Percentiles rank a stretch among this genome's conserved stretches.
Conservation (phyloP, 1,140 invertebrate species). For the Pogonognathellus flavescens region DNA sequence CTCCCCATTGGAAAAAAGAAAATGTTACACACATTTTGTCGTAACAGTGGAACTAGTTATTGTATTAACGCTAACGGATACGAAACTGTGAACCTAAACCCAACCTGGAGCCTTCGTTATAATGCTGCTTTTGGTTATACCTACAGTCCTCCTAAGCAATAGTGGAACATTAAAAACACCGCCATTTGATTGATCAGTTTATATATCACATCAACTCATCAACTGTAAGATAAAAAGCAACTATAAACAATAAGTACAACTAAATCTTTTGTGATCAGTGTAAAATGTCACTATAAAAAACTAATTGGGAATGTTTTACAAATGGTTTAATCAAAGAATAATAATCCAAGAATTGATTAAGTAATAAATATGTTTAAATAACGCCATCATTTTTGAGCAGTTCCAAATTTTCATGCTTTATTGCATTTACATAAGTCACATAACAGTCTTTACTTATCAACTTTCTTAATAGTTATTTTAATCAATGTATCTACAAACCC, state of each 20-base stretch:
- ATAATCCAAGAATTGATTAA: no score
- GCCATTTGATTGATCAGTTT: background rate
- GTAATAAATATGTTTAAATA: no score
- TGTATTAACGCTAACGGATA: slow-evolving; percentile 64
- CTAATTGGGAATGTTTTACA: no score
- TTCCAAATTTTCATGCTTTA: no score
- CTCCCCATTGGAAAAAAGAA: slow-evolving; percentile 28
- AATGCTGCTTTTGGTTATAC: slow-evolving; percentile 65
- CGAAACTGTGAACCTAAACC: slow-evolving; percentile 58
- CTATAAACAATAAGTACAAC: background rate
- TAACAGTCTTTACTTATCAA: no score
- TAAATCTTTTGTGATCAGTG: background rate
- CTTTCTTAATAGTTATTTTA: no score
- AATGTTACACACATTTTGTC: slow-evolving; percentile 51
- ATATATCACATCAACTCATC: slow-evolving; percentile 30
- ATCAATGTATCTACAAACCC: no score
- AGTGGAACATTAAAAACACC: slow-evolving; percentile 5
- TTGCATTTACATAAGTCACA: no score
- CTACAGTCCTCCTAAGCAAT: slow-evolving; percentile 61
- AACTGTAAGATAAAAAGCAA: no score
- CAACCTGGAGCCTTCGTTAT: slow-evolving; percentile 54
- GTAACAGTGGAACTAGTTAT: slow-evolving; percentile 53
- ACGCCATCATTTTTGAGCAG: no score
- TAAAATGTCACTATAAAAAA: no score
- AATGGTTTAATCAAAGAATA: no score